Conservation (phyloP, 2,888 invertebrate genomes). For the Sminthurinus aureus region DNA sequence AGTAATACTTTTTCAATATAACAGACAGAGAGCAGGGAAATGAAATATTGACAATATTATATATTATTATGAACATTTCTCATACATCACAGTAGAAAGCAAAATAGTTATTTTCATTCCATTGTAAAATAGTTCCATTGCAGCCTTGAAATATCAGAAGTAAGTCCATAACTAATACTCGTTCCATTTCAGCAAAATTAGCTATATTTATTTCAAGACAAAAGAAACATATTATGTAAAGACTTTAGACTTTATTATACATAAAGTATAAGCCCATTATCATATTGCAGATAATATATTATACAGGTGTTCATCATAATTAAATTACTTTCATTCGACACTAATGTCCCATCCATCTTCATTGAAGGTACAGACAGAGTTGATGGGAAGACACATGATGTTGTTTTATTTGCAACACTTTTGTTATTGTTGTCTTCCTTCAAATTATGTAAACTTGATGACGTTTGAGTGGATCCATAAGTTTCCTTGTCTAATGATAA, state of each 20-base stretch:
- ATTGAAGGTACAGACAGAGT: constrained; percentile 1
- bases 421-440: neutral
- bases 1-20: neutral
- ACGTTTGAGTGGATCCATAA: neutral
- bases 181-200: constrained; percentile 9
- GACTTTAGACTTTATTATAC: neutral
- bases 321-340: neutral
- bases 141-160: constrained; percentile 32
- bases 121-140: constrained; percentile 24
- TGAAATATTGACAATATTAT: too few relatives aligned
- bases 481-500: neutral
- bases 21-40: too few relatives aligned
- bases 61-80: neutral
- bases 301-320: neutral
- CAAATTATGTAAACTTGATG: neutral
- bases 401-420: neutral
- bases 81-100: constrained; percentile 28
- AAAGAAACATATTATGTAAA: neutral
- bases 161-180: constrained; percentile 24
- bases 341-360: neutral
- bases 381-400: neutral
- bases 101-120: constrained; percentile 22
- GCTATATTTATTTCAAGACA: neutral
- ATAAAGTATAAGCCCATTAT: too few relatives aligned
- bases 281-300: neutral